Base-by-base conservation (phyloP, 2,888 invertebrate species). In the Hirtodrosophila confusa region DNA sequence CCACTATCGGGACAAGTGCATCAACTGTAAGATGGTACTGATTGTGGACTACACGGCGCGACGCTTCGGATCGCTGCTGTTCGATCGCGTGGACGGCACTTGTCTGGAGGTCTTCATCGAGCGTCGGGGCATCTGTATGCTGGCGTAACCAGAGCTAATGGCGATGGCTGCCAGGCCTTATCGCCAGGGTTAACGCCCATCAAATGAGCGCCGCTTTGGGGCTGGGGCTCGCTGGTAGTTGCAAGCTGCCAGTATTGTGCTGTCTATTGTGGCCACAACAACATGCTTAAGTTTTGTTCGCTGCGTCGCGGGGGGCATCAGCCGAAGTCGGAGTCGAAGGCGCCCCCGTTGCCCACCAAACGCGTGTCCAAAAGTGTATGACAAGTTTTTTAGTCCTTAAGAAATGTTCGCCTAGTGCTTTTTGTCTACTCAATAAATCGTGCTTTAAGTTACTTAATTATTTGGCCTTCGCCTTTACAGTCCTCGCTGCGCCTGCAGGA, bases 1-100 rank as follows among this genome's bases (percentile, higher is more conserved):
- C 55, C 91, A 91, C 56, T 91, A 91, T 62, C 90, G 91, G 8
- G 89, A 90, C 61, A 86, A 91, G 65, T 91, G 91, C 66, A 78
- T 85, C 51, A 87, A 86, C 40, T 89, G 90, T 51, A 88, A 89
- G 57, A 86, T 86, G 37, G 78, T 85, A 9, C 55, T 89, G 41
- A 80, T 88, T 3, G 80, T 88, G 10, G 91, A 91, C 55, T 90
- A 88, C 29, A 88, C 90, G 5, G 90, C 91, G 4, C 73, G 90
- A 7, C 78, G 89, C n/a, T 91, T 89, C 45, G 92, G 91, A 1
- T 89, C 90, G 5, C 70, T 89, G 61, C 70, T 91, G 3, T 91
- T 91, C 86, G 85, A 89, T 69, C 85, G 85, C 31, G 91, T 91
- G 7, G 91, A 91, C 40, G 84, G 70, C 54, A 85, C 85, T 3